These are phyloP conservation scores for Thaumatotibia leucotreta DNA, from an alignment of 1,140 invertebrate genomes.

Conservation along the genomic window DNA sequence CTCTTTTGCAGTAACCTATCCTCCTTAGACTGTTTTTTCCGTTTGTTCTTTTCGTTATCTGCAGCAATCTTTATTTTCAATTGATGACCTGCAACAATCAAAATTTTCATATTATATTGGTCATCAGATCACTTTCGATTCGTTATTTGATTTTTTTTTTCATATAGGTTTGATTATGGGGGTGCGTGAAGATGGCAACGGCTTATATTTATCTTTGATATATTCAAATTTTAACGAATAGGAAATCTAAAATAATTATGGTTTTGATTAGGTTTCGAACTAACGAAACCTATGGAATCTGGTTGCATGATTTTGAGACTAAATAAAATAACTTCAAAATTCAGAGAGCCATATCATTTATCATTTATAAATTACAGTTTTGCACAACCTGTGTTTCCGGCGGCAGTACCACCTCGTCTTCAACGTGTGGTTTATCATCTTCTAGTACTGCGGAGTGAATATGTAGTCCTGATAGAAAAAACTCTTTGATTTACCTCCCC, in stretches of 20 bases:
- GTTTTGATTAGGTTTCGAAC: background rate
- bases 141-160: too few relatives aligned
- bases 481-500: background rate
- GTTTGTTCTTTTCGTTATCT: background rate
- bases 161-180: too few relatives aligned
- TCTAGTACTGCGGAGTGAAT: conserved; percentile 33
- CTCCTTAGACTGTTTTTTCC: background rate
- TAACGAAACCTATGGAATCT: background rate
- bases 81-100: too few relatives aligned
- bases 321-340: too few relatives aligned
- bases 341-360: background rate
- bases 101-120: too few relatives aligned
- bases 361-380: conserved; percentile 23
- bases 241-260: too few relatives aligned
- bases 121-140: too few relatives aligned
- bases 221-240: too few relatives aligned
- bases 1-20: background rate
- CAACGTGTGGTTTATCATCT: background rate
- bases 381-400: conserved; percentile 36
- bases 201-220: too few relatives aligned
- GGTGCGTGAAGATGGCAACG: too few relatives aligned
- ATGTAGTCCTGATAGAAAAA: conserved; percentile 6
- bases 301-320: too few relatives aligned
- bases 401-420: conserved; percentile 40
- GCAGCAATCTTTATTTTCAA: background rate